Evolutionary conservation across 2,113 vertebrate genomes (phyloP).

Genomic region (Hassar affinis): DNA sequence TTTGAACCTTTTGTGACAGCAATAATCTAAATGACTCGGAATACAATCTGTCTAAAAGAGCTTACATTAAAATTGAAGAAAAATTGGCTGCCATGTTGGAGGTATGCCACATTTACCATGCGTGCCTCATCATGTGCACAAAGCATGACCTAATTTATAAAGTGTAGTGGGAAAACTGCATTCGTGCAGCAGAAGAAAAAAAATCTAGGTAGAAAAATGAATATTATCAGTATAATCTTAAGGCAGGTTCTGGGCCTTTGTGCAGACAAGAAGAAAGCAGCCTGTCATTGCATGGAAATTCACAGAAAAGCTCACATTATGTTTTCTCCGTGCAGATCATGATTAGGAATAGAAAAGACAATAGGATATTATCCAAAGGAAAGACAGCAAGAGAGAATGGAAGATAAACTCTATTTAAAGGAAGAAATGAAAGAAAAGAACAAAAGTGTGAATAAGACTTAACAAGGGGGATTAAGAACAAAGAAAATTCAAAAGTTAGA

Average conservation of each 20-base stretch:
- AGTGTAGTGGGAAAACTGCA: background rate
- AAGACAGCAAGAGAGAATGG: background rate
- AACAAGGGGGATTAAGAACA: background rate
- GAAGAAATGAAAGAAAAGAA: background rate
- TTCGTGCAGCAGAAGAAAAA: background rate
- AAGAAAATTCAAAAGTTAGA: background rate
- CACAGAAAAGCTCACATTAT: background rate
- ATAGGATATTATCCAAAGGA: background rate
- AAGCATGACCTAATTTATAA: conserved; percentile 9
- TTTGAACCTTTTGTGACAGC: too few species aligned
- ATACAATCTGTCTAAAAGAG: too few species aligned
- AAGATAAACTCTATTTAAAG: background rate
- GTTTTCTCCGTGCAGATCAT: background rate
- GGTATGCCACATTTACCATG: background rate
- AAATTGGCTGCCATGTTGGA: too few species aligned
- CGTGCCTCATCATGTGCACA: background rate
- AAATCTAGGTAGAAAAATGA: background rate
- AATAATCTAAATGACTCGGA: too few species aligned
- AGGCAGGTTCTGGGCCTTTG: background rate
- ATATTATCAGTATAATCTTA: background rate
- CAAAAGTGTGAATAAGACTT: background rate
- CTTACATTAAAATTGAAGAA: too few species aligned
- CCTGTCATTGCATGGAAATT: background rate
- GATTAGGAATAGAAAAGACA: background rate
- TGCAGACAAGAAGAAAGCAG: background rate